Evolutionary conservation across 35 echinoderm and acorn worm genomes (phyloP).

Genomic region (Anneissia japonica): DNA sequence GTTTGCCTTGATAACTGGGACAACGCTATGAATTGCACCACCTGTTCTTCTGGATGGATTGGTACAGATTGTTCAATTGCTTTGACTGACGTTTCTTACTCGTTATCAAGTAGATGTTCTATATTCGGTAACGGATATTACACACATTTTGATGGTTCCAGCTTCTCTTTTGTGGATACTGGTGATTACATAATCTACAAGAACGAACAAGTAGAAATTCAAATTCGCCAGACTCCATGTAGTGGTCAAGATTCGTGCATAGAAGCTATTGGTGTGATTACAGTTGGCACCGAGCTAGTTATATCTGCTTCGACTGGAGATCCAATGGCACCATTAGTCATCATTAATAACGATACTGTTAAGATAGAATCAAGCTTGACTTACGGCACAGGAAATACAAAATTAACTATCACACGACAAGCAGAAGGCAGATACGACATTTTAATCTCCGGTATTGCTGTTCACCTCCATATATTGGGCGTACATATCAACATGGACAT

Average conservation of each 20-base stretch:
- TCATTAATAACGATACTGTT: slow-evolving; percentile 37
- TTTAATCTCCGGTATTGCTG: slow-evolving; percentile 20
- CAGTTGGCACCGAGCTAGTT: slow-evolving; percentile 17
- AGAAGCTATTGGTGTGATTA: slow-evolving; percentile 38
- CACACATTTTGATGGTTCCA: slow-evolving; percentile 76
- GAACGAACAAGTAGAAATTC: slow-evolving; percentile 24
- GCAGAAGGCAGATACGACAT: slow-evolving; percentile 46
- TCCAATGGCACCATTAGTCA: slow-evolving; percentile 33
- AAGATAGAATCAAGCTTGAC: slow-evolving; percentile 13
- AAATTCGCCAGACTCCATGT: slow-evolving; percentile 70
- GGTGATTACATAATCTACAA: slow-evolving; percentile 59
- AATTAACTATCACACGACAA: slow-evolving; percentile 1
- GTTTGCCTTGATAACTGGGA: slow-evolving; percentile 64
- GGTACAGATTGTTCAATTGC: slow-evolving; percentile 66
- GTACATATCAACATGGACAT: slow-evolving; percentile 65
- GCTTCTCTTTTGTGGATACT: slow-evolving; percentile 43
- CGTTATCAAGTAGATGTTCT: slow-evolving; percentile 21
- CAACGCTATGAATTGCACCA: slow-evolving; percentile 21
- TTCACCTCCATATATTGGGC: slow-evolving; percentile 40
- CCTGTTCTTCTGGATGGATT: slow-evolving; percentile 57
- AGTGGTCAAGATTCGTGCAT: slow-evolving; percentile 47
- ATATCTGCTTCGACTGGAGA: slow-evolving; percentile 37
- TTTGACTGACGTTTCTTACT: slow-evolving; percentile 2
- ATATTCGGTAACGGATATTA: slow-evolving; percentile 55
- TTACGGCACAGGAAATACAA: background rate